Evolutionary conservation across 2,797 vertebrate species (phyloP).

Genomic region (Lacerta bilineata): DNA sequence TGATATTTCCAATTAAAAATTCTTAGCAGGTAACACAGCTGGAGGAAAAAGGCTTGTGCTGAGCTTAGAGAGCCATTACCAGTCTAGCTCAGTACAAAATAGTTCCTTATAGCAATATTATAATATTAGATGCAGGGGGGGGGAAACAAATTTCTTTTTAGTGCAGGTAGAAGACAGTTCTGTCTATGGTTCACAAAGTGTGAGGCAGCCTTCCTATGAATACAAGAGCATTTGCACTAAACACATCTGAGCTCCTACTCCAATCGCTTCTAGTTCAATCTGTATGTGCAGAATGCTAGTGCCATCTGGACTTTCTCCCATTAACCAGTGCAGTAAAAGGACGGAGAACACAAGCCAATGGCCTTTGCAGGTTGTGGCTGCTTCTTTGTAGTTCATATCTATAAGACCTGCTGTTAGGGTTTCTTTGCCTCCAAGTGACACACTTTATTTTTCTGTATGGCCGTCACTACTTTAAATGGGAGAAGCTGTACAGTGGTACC

Average conservation of each 20-base stretch:
- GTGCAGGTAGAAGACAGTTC: neutral
- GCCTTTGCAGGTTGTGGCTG: neutral
- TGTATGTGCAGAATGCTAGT: neutral
- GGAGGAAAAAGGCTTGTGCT: neutral
- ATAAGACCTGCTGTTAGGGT: neutral
- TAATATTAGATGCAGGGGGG: neutral
- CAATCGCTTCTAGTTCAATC: neutral
- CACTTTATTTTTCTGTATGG: neutral
- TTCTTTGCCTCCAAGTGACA: neutral
- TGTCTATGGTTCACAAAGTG: neutral
- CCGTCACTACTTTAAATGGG: neutral
- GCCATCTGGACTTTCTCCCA: too few relatives aligned
- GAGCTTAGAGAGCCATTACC: neutral
- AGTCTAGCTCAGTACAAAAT: neutral
- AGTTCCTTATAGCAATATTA: neutral
- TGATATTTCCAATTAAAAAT: neutral
- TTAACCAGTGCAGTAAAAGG: too few relatives aligned
- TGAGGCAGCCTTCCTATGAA: conserved; percentile 3
- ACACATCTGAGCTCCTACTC: too few relatives aligned
- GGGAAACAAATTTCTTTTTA: neutral
- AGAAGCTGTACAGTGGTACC: neutral
- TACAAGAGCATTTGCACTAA: neutral
- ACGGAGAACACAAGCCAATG: neutral
- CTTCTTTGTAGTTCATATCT: neutral
- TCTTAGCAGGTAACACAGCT: neutral